Base-by-base conservation (phyloP, 2,113 vertebrate genomes). In the Tetrao urogallus region DNA sequence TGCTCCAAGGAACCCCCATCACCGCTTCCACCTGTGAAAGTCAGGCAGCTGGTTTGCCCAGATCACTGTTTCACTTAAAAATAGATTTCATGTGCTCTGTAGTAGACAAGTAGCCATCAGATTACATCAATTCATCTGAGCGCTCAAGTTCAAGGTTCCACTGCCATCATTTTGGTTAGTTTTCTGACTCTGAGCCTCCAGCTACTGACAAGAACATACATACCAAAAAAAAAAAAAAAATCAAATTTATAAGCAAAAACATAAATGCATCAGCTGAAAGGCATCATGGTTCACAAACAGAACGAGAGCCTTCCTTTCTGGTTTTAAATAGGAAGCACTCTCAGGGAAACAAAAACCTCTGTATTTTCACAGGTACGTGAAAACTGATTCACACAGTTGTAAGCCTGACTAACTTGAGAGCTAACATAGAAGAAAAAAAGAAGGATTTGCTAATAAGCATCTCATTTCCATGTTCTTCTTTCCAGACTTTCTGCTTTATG, bases 1-100 rank as follows among this genome's bases (percentile, higher is more conserved):
- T 28, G 9, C 36, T 38, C 42, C 4, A 8, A 58, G 40, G 50
- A 57, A n/a, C 56, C 0, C 0, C 1, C 7, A 10, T 1, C 58
- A 27, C 1, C 60, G 19, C 65, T 7, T 30, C 30, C 4, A 0
- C 1, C 60, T 3, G 27, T 57, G 36, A 7, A 50, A 11, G 28
- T 2, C 20, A 2, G 11, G 50, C 28, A 7, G 25, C 9, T 25
- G 2, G 38, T 50, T 22, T 22, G 43, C 32, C n/a, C 32, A n/a
- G 17, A 83, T 50, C 18, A 42, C 15, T 2, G 1, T 20, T 47
- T 6, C 6, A 7, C 54, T 48, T 43, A 52, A 61, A 56, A 76
- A 9, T 45, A 17, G 34, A 56, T 14, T 10, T 77, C 40, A 4
- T 9, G 3, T 1, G 5, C 8, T 36, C 74, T 47, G 8, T 24